Conservation (phyloP, 2,113 vertebrate species). For the Actenoides hombroni region DNA sequence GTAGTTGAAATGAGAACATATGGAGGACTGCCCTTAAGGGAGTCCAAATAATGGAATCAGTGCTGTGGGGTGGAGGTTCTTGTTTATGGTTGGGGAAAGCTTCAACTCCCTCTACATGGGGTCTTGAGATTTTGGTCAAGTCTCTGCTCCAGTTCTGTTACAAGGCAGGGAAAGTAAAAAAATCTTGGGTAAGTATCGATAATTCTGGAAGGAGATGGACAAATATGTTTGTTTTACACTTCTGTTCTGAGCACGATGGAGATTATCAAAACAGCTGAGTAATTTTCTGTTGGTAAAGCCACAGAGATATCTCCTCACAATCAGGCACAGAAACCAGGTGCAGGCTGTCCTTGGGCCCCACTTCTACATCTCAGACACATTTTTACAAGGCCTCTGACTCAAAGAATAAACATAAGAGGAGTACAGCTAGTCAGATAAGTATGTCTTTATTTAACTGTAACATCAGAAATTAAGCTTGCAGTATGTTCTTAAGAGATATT, state of each 20-base stretch:
- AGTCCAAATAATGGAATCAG: not conserved
- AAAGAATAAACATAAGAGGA: conserved; percentile 59
- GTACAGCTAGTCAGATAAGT: conserved; percentile 45
- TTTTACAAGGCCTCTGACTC: conserved; percentile 17
- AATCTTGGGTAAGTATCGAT: not conserved
- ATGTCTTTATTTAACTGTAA: conserved; percentile 49
- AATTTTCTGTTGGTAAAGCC: not conserved
- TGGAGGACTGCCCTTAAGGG: not conserved
- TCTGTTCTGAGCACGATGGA: not conserved
- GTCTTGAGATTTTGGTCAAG: not conserved
- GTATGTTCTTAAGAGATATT: conserved; percentile 55
- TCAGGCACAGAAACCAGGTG: not conserved
- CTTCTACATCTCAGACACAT: conserved; percentile 16
- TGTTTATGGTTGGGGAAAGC: not conserved
- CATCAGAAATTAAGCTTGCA: conserved; percentile 45
- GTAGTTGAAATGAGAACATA: not conserved
- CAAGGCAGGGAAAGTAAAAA: not conserved
- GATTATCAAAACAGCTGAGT: not conserved
- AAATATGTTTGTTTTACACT: not conserved
- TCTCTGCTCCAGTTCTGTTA: not conserved
- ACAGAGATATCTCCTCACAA: not conserved
- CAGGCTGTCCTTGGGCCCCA: conserved; percentile 14
- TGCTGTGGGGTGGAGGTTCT: not conserved
- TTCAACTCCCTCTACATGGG: accelerated
- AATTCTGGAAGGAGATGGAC: not conserved